Conservation (phyloP, 2,888 invertebrate species). For the Drosophila rellima region DNA sequence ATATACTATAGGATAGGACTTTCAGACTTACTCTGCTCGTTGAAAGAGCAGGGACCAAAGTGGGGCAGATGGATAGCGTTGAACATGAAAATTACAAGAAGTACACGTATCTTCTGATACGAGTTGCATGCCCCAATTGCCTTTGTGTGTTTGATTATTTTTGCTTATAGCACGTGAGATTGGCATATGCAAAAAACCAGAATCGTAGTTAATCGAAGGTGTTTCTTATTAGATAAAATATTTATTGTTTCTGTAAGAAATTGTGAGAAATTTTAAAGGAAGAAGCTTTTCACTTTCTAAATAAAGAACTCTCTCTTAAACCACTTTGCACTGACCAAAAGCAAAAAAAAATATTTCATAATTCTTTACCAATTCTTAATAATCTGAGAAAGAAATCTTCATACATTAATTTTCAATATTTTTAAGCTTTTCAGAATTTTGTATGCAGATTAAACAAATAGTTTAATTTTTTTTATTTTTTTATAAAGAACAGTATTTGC, state of each 20-base stretch:
- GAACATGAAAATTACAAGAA: neutral
- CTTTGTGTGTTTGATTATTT: neutral
- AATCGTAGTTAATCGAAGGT: neutral
- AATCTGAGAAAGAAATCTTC: too few relatives aligned
- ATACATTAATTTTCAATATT: too few relatives aligned
- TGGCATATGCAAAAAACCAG: neutral
- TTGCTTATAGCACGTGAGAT: slow-evolving; percentile 5
- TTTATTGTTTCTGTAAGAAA: neutral
- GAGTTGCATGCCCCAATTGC: slow-evolving; percentile 14
- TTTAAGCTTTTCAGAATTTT: too few relatives aligned
- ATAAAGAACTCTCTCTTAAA: too few relatives aligned
- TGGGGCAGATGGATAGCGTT: neutral
- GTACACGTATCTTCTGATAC: neutral
- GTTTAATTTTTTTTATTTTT: too few relatives aligned
- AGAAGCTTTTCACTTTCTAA: too few relatives aligned
- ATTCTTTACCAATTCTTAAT: too few relatives aligned
- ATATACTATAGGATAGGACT: slow-evolving; percentile 5
- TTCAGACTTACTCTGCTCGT: neutral
- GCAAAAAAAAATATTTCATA: too few relatives aligned
- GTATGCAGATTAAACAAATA: too few relatives aligned
- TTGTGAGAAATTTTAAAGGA: neutral
- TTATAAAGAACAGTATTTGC: too few relatives aligned
- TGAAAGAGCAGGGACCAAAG: neutral
- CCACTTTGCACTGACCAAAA: too few relatives aligned
- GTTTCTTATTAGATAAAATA: neutral